Evolutionary conservation across 2,888 invertebrate genomes (phyloP).

Genomic region (Ypsolopha sequella): DNA sequence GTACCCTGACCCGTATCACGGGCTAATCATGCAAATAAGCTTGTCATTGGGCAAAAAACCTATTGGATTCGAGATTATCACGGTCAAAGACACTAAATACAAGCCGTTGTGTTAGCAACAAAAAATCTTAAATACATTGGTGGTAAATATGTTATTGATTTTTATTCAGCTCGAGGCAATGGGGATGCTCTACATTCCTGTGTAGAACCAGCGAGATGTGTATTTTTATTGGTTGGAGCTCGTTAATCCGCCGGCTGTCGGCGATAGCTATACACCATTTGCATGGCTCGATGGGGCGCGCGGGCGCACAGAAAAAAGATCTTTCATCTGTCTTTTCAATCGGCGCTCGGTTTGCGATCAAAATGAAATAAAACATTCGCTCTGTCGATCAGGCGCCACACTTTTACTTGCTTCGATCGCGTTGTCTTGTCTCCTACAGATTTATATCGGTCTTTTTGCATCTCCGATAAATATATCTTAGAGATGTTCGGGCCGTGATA

Average conservation of each 20-base stretch:
- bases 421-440: conserved; percentile 37
- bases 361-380: conserved; percentile 37
- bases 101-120: conserved; percentile 23
- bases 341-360: conserved; percentile 35
- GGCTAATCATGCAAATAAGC: conserved; percentile 24
- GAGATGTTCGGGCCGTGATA: conserved; percentile 25
- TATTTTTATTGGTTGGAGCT: conserved; percentile 28
- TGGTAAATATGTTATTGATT: conserved; percentile 5
- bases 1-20: conserved; percentile 20
- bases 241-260: conserved; percentile 34
- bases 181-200: conserved; percentile 26
- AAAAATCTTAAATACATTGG: conserved; percentile 29
- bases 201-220: not conserved
- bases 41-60: conserved; percentile 28
- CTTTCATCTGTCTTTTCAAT: conserved; percentile 29
- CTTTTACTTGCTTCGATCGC: conserved; percentile 51
- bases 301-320: conserved; percentile 18
- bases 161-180: conserved; percentile 29
- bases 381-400: conserved; percentile 50
- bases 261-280: conserved; percentile 44
- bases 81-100: conserved; percentile 44
- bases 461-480: conserved; percentile 3
- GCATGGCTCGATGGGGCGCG: conserved; percentile 37
- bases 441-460: conserved; percentile 38
- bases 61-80: conserved; percentile 39